Percentiles rank a stretch among this genome's conserved stretches.
These are phyloP conservation scores for Mallateleia sp. DNA, from an alignment of 2,888 invertebrate genomes.

Conservation along the genomic window DNA sequence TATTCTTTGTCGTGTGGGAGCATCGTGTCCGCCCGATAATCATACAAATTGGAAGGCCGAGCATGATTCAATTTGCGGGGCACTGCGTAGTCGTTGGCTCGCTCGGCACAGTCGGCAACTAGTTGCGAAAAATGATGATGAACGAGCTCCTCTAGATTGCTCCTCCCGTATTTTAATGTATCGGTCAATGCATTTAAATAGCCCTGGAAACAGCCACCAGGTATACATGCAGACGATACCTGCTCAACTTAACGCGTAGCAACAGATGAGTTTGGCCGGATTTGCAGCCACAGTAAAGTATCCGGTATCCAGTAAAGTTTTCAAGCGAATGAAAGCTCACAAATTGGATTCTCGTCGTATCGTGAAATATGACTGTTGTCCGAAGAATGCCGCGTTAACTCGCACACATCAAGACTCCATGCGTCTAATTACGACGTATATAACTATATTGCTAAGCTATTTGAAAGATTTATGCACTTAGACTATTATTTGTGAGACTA, in stretches of 20 bases:
- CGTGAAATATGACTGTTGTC: slow-evolving; percentile 58
- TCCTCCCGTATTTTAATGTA: slow-evolving; percentile 83
- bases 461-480: slow-evolving; percentile 26
- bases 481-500: neutral
- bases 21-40: slow-evolving; percentile 48
- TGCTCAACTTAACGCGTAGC: slow-evolving; percentile 40
- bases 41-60: slow-evolving; percentile 63
- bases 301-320: slow-evolving; percentile 68
- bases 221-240: slow-evolving; percentile 76
- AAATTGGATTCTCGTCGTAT: slow-evolving; percentile 71
- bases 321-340: slow-evolving; percentile 68
- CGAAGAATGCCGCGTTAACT: slow-evolving; percentile 41
- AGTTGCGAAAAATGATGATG: slow-evolving; percentile 82
- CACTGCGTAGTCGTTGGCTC: slow-evolving; percentile 44
- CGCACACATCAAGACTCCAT: slow-evolving; percentile 34
- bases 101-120: slow-evolving; percentile 48
- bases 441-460: slow-evolving; percentile 65
- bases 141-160: slow-evolving; percentile 81
- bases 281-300: slow-evolving; percentile 65
- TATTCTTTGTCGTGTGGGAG: slow-evolving; percentile 56
- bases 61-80: slow-evolving; percentile 71
- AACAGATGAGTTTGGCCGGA: slow-evolving; percentile 64
- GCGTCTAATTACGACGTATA: slow-evolving; percentile 58
- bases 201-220: slow-evolving; percentile 76
- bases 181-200: slow-evolving; percentile 81